Base-by-base conservation (phyloP, 2,888 invertebrate species). In the Charanyca ferruginea region DNA sequence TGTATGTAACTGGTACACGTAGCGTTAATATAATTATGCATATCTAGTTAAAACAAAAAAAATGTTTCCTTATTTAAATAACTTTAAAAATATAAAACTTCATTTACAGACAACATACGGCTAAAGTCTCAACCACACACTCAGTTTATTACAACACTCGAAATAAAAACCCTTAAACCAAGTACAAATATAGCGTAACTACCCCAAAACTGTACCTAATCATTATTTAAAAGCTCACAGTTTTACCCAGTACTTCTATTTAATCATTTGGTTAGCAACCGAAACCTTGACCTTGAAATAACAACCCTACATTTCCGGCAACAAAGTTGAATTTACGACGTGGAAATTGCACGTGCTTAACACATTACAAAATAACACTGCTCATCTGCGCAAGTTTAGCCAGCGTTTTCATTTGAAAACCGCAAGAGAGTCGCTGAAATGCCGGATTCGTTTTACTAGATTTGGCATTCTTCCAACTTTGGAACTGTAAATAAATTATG, bases 401-500 rank as follows among this genome's bases (percentile, higher is more conserved):
- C 60, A 77, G 78, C 68, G 58, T 78, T 81, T 86, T 86, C 85
- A 82, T 87, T 83, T 80, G 74, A 77, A 80, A 85, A 83, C 87
- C 87, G 77, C 85, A 71, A 71, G 77, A 84, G 83, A 85, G 79
- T 83, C 81, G 85, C 83, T 87, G 86, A 87, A 86, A 87, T 77
- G 79, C 81, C 80, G 79, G 87, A 85, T 86, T 84, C 84, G 80
- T 84, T 87, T 83, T 78, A 83, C 82, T 79, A 80, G 82, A 85
- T 79, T 80, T 87, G 87, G 87, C 87, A 55, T 73, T 78, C 81
- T 81, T 84, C 87, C 87, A 87, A 87, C 73, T 78, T 76, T 71
- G 35, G 25, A 64, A 66, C 73, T 74, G 85, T 87, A 85, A 87
- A 87, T 87, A 87, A 85, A 87, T 87, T 85, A 87, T 85, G 79